phyloP scores from a whole-genome alignment of 2,888 invertebrate species.

The Meghimatium bilineatum region DNA sequence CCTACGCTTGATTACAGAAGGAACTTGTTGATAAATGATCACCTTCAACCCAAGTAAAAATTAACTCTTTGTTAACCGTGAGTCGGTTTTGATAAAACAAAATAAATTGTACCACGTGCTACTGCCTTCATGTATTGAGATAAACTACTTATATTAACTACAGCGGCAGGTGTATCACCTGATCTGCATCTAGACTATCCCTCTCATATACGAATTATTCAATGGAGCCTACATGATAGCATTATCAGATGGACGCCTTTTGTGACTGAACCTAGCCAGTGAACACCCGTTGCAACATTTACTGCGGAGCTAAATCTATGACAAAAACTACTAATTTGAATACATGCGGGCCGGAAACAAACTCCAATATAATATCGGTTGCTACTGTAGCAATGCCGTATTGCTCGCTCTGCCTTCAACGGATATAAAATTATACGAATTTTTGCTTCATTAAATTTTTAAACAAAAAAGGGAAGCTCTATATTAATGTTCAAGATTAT shows the following conservation, averaged over 20 bases:
- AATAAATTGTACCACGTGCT: no score
- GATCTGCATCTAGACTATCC: background rate
- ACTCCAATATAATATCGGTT: background rate
- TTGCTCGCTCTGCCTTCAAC: background rate
- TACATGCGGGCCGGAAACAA: constrained; percentile 4
- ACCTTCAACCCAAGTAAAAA: no score
- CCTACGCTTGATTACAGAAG: no score
- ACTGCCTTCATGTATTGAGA: background rate
- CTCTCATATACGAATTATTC: background rate
- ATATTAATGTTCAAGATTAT: no score
- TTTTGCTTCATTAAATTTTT: no score
- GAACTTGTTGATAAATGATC: no score
- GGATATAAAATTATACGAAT: no score
- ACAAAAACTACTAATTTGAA: constrained; percentile 12
- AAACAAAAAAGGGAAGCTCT: no score
- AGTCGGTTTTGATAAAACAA: no score
- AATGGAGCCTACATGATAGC: background rate
- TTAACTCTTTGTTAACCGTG: no score
- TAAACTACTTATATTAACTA: background rate
- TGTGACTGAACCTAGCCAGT: background rate
- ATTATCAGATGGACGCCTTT: constrained; percentile 9
- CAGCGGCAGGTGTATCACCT: constrained; percentile 1
- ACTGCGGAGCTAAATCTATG: background rate
- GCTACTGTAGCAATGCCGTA: background rate
- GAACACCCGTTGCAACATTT: constrained; percentile 13